Percentiles rank a stretch among this genome's conserved stretches.
Evolutionary conservation across 92 coral and sea anemone species (phyloP).

Genomic region (Actinostola sp.): DNA sequence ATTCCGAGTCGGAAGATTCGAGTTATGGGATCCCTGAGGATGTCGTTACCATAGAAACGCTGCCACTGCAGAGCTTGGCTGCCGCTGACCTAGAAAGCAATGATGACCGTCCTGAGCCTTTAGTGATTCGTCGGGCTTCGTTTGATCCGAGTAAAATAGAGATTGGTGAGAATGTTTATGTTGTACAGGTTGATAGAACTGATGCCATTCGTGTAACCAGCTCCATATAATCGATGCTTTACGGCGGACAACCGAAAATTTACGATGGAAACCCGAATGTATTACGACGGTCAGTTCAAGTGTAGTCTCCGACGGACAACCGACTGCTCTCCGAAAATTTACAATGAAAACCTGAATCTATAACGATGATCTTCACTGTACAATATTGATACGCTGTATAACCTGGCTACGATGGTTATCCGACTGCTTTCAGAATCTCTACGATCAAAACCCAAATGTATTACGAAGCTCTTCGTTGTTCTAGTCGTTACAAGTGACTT

Average conservation of each 20-base stretch:
- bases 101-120: constrained; percentile 9
- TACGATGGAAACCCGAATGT: neutral
- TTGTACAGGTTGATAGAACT: constrained; percentile 58
- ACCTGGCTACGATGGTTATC: too few species aligned
- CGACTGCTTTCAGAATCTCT: too few species aligned
- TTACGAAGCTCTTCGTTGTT: too few species aligned
- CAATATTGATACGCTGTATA: too few species aligned
- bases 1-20: constrained; percentile 11
- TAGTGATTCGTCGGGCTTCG: constrained; percentile 45
- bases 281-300: neutral
- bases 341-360: neutral
- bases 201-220: constrained; percentile 50
- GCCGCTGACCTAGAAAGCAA: constrained; percentile 33
- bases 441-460: too few species aligned
- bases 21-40: constrained; percentile 22
- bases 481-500: too few species aligned
- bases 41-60: constrained; percentile 39
- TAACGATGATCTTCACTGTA: neutral
- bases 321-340: neutral
- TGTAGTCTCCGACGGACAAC: neutral
- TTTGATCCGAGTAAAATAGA: constrained; percentile 46
- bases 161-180: constrained; percentile 67
- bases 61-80: constrained; percentile 42
- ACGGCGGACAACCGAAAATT: neutral
- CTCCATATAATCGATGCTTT: constrained; percentile 17